These are phyloP conservation scores for Drosophila sechellia DNA, from an alignment of 1,140 invertebrate genomes.

Conservation along the genomic window DNA sequence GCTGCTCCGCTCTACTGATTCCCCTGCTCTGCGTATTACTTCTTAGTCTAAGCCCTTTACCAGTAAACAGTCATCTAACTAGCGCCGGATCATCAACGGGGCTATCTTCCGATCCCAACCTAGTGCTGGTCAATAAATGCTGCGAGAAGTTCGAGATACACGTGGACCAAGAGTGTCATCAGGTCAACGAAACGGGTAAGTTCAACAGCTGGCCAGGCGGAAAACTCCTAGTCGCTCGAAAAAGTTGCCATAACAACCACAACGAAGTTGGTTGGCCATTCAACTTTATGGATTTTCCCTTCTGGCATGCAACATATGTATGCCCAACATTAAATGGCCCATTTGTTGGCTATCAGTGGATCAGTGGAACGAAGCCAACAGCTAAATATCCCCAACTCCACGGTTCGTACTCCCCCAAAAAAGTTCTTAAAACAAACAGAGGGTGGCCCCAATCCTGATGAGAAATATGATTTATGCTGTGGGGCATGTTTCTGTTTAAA, in stretches of 20 bases:
- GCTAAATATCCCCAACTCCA: not conserved
- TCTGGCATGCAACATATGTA: conserved; percentile 49
- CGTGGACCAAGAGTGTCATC: conserved; percentile 88
- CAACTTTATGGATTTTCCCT: conserved; percentile 79
- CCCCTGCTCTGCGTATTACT: conserved; percentile 13
- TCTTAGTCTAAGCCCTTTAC: conserved; percentile 1
- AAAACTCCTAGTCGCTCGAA: conserved; percentile 3
- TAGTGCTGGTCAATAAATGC: conserved; percentile 89
- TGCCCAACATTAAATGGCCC: conserved; percentile 52
- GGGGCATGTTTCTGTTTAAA: conserved; percentile 5
- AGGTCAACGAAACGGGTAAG: conserved; percentile 86
- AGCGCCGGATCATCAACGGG: conserved; percentile 20
- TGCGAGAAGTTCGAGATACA: conserved; percentile 90
- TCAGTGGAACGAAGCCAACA: conserved; percentile 33
- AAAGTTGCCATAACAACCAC: conserved; percentile 36
- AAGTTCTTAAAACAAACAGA: conserved; percentile 45
- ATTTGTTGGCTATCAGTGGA: conserved; percentile 59
- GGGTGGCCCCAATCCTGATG: conserved; percentile 14
- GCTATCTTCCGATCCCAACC: conserved; percentile 28
- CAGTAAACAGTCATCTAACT: conserved; percentile 44
- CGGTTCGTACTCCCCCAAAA: conserved; percentile 1
- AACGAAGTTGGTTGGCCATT: conserved; percentile 60
- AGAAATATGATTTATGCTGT: conserved; percentile 45
- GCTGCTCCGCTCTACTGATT: conserved; percentile 48
- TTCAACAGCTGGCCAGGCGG: conserved; percentile 25